Evolutionary conservation across 2,797 vertebrate genomes (phyloP).

Genomic region (Epinephelus malabaricus): DNA sequence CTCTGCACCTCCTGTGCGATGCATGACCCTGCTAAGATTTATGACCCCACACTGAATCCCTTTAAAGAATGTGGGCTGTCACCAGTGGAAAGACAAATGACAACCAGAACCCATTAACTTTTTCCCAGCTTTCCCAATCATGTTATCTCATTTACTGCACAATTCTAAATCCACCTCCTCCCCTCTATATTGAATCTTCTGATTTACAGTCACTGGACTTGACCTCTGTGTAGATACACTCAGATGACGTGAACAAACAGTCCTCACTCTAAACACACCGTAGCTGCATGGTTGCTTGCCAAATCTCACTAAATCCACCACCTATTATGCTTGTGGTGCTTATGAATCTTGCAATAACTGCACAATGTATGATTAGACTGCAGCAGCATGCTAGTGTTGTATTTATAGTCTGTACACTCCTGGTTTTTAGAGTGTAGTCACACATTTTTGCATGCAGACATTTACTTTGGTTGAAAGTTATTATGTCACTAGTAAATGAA

Average conservation of each 20-base stretch:
- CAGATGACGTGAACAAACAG: slow-evolving; percentile 29
- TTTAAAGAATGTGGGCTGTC: slow-evolving; percentile 65
- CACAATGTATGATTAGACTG: slow-evolving; percentile 46
- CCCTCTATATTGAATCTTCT: slow-evolving; percentile 14
- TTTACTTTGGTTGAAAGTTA: slow-evolving; percentile 27
- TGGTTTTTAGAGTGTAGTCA: slow-evolving; percentile 1
- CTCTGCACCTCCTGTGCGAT: slow-evolving; percentile 60
- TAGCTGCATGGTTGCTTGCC: slow-evolving; percentile 48
- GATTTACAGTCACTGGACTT: slow-evolving; percentile 50
- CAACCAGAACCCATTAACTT: slow-evolving; percentile 69
- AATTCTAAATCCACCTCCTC: slow-evolving; percentile 8
- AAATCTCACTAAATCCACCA: slow-evolving; percentile 50
- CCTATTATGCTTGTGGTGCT: slow-evolving; percentile 33
- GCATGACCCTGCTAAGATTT: slow-evolving; percentile 75
- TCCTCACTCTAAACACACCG: slow-evolving; percentile 27
- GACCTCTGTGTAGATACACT: slow-evolving; percentile 24
- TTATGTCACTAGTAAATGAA: slow-evolving; percentile 36
- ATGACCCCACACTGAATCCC: slow-evolving; percentile 55
- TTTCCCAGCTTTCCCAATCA: slow-evolving; percentile 59
- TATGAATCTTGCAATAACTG: slow-evolving; percentile 38
- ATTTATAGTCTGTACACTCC: slow-evolving; percentile 10
- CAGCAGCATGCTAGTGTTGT: slow-evolving; percentile 48
- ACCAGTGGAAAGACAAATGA: slow-evolving; percentile 70
- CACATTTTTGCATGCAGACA: slow-evolving; percentile 32
- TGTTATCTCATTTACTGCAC: slow-evolving; percentile 53